These are phyloP conservation scores for Chrysotoxum bicinctum DNA, from an alignment of 2,888 invertebrate genomes.

Conservation along the genomic window DNA sequence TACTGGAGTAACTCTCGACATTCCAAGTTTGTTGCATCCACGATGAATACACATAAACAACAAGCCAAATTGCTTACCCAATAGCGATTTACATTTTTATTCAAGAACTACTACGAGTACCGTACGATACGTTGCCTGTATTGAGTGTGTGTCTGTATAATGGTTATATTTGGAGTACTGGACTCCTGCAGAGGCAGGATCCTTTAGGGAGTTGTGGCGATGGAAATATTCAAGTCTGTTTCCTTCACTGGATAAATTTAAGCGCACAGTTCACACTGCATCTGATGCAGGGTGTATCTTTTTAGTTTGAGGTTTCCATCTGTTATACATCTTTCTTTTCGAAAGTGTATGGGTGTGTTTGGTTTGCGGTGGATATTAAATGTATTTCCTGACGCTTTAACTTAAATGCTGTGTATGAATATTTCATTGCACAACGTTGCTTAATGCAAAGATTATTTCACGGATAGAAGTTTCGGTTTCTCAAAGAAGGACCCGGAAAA, in stretches of 20 bases:
- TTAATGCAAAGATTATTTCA: slow-evolving; percentile 43
- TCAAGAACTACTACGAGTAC: background rate
- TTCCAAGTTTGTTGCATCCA: slow-evolving; percentile 38
- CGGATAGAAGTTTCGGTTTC: slow-evolving; percentile 4
- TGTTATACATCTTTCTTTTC: background rate
- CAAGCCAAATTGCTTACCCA: slow-evolving; percentile 50
- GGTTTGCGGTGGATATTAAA: slow-evolving; percentile 31
- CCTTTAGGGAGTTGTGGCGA: slow-evolving; percentile 27
- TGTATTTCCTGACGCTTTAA: slow-evolving; percentile 43
- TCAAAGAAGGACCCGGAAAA: background rate
- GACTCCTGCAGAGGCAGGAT: background rate
- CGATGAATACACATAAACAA: slow-evolving; percentile 54
- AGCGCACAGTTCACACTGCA: slow-evolving; percentile 22
- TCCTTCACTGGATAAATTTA: slow-evolving; percentile 51
- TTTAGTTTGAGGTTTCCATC: background rate
- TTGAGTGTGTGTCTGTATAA: background rate
- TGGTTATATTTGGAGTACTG: background rate
- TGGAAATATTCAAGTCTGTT: slow-evolving; percentile 35
- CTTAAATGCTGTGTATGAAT: slow-evolving; percentile 52
- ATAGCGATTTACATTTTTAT: slow-evolving; percentile 53
- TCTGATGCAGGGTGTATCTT: slow-evolving; percentile 18
- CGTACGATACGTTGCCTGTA: background rate
- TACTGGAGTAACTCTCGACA: slow-evolving; percentile 39
- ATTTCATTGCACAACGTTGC: slow-evolving; percentile 40
- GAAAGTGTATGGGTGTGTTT: background rate